A percentile compares a stretch with the other conserved stretches of the same genome.
Conservation (phyloP, 2,888 invertebrate species). For the Balanococcus diminutus region DNA sequence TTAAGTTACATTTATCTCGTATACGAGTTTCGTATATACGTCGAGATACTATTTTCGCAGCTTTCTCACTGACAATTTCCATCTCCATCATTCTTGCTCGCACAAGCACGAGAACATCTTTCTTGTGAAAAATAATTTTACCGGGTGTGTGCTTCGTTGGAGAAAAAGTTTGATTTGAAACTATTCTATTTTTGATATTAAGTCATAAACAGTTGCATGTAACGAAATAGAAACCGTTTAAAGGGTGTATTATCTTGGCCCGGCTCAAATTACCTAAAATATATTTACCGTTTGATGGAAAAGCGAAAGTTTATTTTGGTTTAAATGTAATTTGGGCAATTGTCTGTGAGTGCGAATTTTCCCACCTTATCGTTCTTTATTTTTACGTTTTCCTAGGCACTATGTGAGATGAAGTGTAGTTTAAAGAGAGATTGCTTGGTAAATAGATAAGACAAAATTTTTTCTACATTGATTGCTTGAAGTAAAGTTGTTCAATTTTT, state of each 20-base stretch:
- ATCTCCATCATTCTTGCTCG: neutral
- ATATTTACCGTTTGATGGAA: constrained; percentile 35
- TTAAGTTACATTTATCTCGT: neutral
- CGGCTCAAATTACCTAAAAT: neutral
- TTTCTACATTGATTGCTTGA: neutral
- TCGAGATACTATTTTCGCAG: neutral
- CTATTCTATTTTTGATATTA: constrained; percentile 28
- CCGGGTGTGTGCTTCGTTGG: neutral
- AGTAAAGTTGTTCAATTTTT: too few relatives aligned
- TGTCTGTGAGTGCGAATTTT: neutral
- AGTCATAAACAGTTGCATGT: constrained; percentile 29
- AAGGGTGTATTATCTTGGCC: neutral
- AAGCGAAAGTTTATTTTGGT: neutral
- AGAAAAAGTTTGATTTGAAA: constrained; percentile 32
- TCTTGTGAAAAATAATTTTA: constrained; percentile 15
- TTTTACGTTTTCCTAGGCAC: neutral
- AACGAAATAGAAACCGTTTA: neutral
- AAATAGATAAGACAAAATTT: neutral
- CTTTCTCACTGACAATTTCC: neutral
- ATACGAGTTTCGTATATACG: neutral
- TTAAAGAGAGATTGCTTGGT: neutral
- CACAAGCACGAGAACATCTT: neutral
- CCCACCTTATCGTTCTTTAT: neutral
- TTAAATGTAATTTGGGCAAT: neutral
- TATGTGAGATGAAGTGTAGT: neutral